Percentiles rank a stretch among this genome's conserved stretches.
These are phyloP conservation scores for Tetramorium bicarinatum DNA, from an alignment of 2,888 invertebrate genomes.

Conservation along the genomic window DNA sequence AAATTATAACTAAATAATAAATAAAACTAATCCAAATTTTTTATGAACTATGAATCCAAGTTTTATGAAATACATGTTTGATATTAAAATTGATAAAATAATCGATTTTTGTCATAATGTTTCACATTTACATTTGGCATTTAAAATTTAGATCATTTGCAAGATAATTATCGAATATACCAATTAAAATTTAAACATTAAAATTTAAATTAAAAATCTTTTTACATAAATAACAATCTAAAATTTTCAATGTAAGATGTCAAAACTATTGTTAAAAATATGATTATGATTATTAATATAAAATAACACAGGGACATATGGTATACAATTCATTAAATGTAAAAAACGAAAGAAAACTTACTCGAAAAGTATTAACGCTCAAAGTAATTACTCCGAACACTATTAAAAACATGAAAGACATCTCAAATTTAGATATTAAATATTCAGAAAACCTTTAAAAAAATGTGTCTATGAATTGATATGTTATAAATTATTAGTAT, in stretches of 20 bases:
- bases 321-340: background rate
- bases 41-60: no score
- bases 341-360: background rate
- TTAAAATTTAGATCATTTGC: no score
- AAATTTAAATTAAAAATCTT: no score
- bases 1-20: no score
- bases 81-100: background rate
- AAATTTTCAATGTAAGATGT: background rate
- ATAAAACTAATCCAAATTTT: no score
- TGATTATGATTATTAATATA: background rate
- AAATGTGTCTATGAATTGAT: background rate
- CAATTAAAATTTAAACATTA: no score
- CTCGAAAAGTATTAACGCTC: background rate
- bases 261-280: background rate
- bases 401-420: background rate
- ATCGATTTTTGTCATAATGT: background rate
- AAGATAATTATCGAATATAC: no score
- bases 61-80: background rate
- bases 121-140: background rate
- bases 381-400: background rate
- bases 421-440: background rate
- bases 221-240: no score
- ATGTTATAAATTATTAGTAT: background rate
- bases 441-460: constrained; percentile 3
- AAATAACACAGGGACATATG: background rate